A percentile compares a stretch with the other conserved stretches of the same genome.
Evolutionary conservation across 2,113 vertebrate genomes (phyloP).

Genomic region (Corythaeola cristata): DNA sequence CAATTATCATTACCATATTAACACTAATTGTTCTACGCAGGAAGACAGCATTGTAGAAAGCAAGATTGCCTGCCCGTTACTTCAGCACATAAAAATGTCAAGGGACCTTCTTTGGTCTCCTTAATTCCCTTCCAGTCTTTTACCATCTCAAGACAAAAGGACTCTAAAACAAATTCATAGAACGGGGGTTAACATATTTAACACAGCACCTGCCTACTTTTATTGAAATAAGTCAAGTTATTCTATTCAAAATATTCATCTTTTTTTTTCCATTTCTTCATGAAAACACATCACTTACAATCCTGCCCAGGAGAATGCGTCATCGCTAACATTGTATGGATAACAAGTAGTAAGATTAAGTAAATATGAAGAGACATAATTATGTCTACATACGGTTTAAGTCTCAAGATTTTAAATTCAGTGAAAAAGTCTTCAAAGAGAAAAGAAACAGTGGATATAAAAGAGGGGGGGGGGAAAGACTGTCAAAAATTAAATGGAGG

Average conservation of each 20-base stretch:
- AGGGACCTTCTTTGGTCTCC: slow-evolving; percentile 17
- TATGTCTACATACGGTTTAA: not conserved
- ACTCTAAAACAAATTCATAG: not conserved
- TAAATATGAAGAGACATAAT: slow-evolving; percentile 12
- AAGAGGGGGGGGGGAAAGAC: fast-evolving
- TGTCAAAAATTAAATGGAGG: not conserved
- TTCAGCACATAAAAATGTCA: not conserved
- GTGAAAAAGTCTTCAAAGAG: not conserved
- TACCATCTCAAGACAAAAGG: not conserved
- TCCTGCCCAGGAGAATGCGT: not conserved
- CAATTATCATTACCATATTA: slow-evolving; percentile 60
- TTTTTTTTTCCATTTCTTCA: not conserved
- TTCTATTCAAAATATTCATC: not conserved
- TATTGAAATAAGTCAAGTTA: not conserved
- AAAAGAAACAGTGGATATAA: not conserved
- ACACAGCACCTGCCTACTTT: not conserved
- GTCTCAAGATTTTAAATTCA: not conserved
- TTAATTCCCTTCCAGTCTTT: slow-evolving; percentile 20
- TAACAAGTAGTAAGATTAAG: not conserved
- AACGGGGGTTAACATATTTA: not conserved
- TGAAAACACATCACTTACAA: not conserved
- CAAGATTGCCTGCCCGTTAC: not conserved
- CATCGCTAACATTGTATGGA: fast-evolving
- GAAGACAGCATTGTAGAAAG: slow-evolving; percentile 35
- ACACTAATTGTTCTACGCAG: slow-evolving; percentile 56